Evolutionary conservation across 2,113 vertebrate species (phyloP).

Genomic region (Aldabrachelys gigantea): DNA sequence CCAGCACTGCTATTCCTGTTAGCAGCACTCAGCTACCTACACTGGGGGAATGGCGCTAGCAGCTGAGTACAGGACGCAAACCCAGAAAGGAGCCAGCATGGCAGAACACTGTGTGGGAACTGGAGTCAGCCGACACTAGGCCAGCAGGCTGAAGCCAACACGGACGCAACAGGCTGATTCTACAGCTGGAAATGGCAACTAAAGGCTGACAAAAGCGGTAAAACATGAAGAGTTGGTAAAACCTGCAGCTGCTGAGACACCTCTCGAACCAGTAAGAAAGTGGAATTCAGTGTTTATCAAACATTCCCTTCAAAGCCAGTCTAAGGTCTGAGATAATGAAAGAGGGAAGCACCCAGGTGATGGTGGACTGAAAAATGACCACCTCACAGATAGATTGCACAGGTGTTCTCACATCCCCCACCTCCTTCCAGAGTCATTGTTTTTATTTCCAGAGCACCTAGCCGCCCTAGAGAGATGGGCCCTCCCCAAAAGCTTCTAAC

Average conservation of each 20-base stretch:
- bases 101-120: background rate
- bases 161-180: background rate
- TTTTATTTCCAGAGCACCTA: accelerated
- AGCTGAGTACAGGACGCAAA: background rate
- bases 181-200: accelerated
- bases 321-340: accelerated
- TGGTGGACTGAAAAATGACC: background rate
- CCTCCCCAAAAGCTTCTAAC: background rate
- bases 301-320: background rate
- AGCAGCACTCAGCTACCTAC: conserved; percentile 4
- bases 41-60: background rate
- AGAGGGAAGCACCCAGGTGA: background rate
- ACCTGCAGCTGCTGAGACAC: background rate
- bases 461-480: accelerated
- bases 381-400: background rate
- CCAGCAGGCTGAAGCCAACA: background rate
- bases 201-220: background rate
- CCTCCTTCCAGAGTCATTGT: background rate
- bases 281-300: background rate
- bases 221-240: background rate
- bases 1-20: background rate
- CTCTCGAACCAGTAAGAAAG: background rate
- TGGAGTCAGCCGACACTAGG: background rate
- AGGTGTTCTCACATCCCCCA: accelerated
- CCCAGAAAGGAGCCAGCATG: background rate